phyloP scores from a whole-genome alignment of 2,888 invertebrate genomes.

The Caradrina clavipalpis region DNA sequence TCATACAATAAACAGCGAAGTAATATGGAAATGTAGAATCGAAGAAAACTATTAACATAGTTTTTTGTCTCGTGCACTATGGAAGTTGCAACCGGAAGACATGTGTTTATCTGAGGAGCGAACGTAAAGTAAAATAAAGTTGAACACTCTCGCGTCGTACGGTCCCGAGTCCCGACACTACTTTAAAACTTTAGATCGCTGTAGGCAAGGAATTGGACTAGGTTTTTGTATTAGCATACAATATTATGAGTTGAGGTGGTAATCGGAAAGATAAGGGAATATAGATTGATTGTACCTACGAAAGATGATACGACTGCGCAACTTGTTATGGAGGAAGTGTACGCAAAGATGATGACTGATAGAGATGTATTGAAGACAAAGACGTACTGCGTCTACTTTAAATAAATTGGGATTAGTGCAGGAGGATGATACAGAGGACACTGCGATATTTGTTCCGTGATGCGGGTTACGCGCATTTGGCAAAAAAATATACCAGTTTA shows the following conservation, averaged over 20 bases:
- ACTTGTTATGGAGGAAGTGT: not conserved
- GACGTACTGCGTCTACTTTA: too few relatives aligned
- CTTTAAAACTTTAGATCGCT: constrained; percentile 23
- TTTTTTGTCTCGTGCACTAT: constrained; percentile 35
- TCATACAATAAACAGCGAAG: constrained; percentile 17
- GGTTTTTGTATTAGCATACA: not conserved
- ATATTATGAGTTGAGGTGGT: not conserved
- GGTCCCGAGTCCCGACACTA: constrained; percentile 1
- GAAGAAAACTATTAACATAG: constrained; percentile 29
- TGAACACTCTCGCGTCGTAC: constrained; percentile 37
- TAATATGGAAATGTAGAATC: constrained; percentile 13
- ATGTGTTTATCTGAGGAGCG: constrained; percentile 25
- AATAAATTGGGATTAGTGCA: too few relatives aligned
- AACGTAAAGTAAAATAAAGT: constrained; percentile 32
- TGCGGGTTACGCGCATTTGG: not conserved
- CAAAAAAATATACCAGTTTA: not conserved
- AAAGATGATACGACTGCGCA: not conserved
- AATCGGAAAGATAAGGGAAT: not conserved
- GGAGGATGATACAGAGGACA: too few relatives aligned
- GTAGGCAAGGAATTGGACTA: not conserved
- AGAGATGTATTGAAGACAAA: not conserved
- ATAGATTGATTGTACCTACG: not conserved
- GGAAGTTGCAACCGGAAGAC: constrained; percentile 39
- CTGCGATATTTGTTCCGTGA: not conserved
- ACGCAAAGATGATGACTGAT: constrained; percentile 4